Evolutionary conservation across 2,888 invertebrate species (phyloP), one percentile per base, ranked within the genome.

Genomic region (Idaea dimidiata): DNA sequence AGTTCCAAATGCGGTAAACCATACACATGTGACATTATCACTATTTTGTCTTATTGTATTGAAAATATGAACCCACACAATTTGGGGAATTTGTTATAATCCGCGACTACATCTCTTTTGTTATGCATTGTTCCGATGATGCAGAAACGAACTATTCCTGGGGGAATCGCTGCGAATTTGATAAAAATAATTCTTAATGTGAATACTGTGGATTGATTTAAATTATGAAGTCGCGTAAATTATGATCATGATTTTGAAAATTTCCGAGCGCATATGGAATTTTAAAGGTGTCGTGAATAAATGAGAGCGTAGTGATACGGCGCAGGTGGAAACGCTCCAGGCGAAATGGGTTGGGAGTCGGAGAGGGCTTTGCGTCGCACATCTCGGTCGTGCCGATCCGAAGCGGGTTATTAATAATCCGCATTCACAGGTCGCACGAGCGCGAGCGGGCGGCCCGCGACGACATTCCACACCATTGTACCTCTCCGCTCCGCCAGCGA

Each of bases 81-180:
- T 91, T 90, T 89, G 79, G 89, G 88, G 89, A 89, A 89, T 90
- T 88, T 84, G 89, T 84, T 88, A 89, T 90, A 91, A 92, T 91
- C 91, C 91, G 76, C 84, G 79, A 75, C 10, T 43, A 14, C 79
- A 78, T 80, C 78, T 84, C 89, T 70, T 87, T 91, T 91, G 90
- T 91, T 80, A 83, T 84, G 79, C 81, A 86, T 89, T 86, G 88
- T 84, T 74, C 73, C 75, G 66, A 69, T 71, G 76, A 75, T 70
- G 76, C 76, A 71, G 83, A 85, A 79, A 80, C 79, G 79, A 81
- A 78, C 72, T 66, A 69, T 74, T 69, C 71, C 65, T 75, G 80
- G 83, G 88, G 89, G 88, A 79, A 77, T 70, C 71, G 74, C 67
- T 77, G 76, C 78, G 80, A 69, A 73, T 72, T 70, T 70, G 72